Percentiles rank a stretch among this genome's conserved stretches.
These are phyloP conservation scores for Phymorhynchus buccinoides DNA, from an alignment of 1,140 invertebrate species.

Conservation along the genomic window DNA sequence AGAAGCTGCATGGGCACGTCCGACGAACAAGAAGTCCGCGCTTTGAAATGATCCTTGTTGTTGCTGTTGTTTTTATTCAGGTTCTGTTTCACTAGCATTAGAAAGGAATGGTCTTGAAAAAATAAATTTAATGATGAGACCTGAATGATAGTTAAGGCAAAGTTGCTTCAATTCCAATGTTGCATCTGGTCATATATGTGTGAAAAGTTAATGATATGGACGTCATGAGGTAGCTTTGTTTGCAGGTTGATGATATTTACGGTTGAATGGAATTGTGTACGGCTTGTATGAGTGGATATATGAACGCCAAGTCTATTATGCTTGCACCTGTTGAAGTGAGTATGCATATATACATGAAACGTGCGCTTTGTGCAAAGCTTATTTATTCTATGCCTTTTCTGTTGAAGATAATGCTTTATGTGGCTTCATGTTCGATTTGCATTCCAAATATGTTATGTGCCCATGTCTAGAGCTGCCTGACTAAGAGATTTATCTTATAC, in stretches of 20 bases:
- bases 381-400: background rate
- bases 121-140: background rate
- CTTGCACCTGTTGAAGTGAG: background rate
- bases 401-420: background rate
- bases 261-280: background rate
- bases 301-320: too few species aligned
- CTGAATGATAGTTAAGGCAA: background rate
- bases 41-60: constrained; percentile 2
- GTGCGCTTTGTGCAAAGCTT: background rate
- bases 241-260: too few species aligned
- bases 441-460: too few species aligned
- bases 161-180: background rate
- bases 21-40: constrained; percentile 32
- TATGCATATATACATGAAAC: background rate
- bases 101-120: background rate
- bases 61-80: background rate
- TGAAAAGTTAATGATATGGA: background rate
- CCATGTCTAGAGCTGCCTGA: too few species aligned
- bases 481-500: too few species aligned
- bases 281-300: background rate
- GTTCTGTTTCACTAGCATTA: background rate
- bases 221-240: background rate
- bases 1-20: background rate
- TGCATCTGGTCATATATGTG: too few species aligned
- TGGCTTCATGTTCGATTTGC: background rate